Base-by-base conservation (phyloP, 1,140 invertebrate species). In the Drosophila prosaltans region DNA sequence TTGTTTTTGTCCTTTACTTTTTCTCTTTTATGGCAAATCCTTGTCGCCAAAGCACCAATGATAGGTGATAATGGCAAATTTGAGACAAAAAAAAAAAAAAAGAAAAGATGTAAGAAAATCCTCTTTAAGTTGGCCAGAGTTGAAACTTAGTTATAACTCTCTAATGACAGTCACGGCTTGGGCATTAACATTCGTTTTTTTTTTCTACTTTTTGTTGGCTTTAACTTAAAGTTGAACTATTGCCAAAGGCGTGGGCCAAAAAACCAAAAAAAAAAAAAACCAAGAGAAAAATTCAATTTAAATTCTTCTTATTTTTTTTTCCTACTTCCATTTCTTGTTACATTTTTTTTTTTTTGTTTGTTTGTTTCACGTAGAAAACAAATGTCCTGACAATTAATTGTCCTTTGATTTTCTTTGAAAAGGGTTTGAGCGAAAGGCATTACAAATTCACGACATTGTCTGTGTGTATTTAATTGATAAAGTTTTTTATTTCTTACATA, bases 21-120 rank as follows among this genome's bases (percentile, higher is more conserved):
- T 36, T 36, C 6, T 7, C 32, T 36, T 76, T 77, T 77, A 77
- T 77, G 73, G 55, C 74, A 90, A 89, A 89, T 90, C 81, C 77
- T 51, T 72, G 57, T 58, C 68, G 77, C 71, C 88, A 90, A 90
- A 86, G 79, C 83, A 74, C 80, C 82, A 88, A 84, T 90, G 88
- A 90, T 90, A 90, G 89, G 88, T 90, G 88, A 90, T 90, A 90
- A 91, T 90, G 88, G 88, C 84, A 89, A 89, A 89, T 88, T 88
- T 80, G 72, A 69, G 71, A 67, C 65, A 73, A 55, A 30, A 36
- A 69, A 26, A 26, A 36, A 57, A n/a, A 40, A 63, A 16, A 65
- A 24, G 41, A 36, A 32, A 26, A 4, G 39, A 59, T 39, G 9
- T n/a, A 24, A 3, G 6, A 32, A 7, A 36, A 21, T 24, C 57